These are phyloP conservation scores for Lipophrys pholis DNA, from an alignment of 2,113 vertebrate species.

Conservation along the genomic window DNA sequence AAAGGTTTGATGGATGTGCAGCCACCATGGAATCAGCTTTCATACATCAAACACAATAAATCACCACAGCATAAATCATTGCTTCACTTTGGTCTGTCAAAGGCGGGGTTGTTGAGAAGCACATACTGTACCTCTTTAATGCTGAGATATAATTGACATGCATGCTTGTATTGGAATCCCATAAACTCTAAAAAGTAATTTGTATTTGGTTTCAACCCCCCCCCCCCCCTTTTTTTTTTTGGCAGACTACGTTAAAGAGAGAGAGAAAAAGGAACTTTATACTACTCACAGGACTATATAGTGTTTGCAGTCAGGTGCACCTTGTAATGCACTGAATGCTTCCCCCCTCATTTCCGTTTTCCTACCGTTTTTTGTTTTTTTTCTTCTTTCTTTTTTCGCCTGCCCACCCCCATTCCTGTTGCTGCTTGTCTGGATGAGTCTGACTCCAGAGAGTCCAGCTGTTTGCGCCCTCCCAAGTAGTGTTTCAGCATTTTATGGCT, in stretches of 20 bases:
- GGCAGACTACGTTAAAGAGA: conserved; percentile 4
- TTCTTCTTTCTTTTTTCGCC: conserved; percentile 18
- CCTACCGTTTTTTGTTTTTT: conserved; percentile 5
- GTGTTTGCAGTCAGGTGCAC: conserved; percentile 68
- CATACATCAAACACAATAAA: conserved; percentile 2
- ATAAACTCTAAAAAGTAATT: not conserved
- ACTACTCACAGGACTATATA: not conserved
- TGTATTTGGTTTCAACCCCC: not conserved
- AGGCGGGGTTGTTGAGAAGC: conserved; percentile 4
- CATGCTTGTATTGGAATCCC: not conserved
- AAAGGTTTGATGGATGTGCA: conserved; percentile 13
- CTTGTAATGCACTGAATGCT: conserved; percentile 55
- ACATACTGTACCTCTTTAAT: not conserved
- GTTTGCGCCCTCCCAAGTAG: conserved; percentile 83
- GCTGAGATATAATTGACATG: not conserved
- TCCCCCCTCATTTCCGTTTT: conserved; percentile 66
- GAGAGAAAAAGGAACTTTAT: conserved; percentile 28
- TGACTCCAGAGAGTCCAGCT: conserved; percentile 79
- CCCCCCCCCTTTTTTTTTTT: too few relatives aligned
- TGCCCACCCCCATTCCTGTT: conserved; percentile 57
- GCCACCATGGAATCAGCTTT: conserved; percentile 18
- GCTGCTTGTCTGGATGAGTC: conserved; percentile 76
- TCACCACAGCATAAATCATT: not conserved
- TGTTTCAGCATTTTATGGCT: conserved; percentile 82
- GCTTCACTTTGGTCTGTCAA: conserved; percentile 13